Evolutionary conservation across 1,140 invertebrate genomes (phyloP).

Genomic region (Bombus waltoni): DNA sequence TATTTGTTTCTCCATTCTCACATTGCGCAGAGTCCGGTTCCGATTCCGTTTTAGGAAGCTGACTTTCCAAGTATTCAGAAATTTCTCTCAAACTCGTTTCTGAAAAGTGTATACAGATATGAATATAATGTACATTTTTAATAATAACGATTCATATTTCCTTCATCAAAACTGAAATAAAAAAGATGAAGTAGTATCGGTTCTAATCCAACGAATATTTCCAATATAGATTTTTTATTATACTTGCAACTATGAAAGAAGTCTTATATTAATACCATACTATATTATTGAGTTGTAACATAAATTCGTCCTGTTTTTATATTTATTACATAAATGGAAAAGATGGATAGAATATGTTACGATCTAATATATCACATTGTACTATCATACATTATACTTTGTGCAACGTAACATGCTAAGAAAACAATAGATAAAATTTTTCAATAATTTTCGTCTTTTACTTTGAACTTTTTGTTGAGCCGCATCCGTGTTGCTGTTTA

Average conservation of each 20-base stretch:
- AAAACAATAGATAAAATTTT: background rate
- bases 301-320: too few relatives aligned
- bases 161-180: background rate
- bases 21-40: background rate
- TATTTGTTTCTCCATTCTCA: conserved; percentile 16
- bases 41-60: conserved; percentile 43
- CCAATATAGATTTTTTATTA: too few relatives aligned
- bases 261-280: background rate
- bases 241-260: too few relatives aligned
- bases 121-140: background rate
- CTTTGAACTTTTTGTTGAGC: conserved; percentile 60
- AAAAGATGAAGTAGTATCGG: too few relatives aligned
- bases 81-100: conserved; percentile 49
- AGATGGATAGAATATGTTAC: too few relatives aligned
- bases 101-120: conserved; percentile 4
- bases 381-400: too few relatives aligned
- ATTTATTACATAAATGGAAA: too few relatives aligned
- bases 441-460: conserved; percentile 15
- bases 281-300: background rate
- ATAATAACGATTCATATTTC: background rate
- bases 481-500: conserved; percentile 47
- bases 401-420: too few relatives aligned
- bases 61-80: conserved; percentile 50
- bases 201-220: too few relatives aligned
- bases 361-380: too few relatives aligned